phyloP scores from a whole-genome alignment of 2,888 invertebrate genomes.

The Hyposoter didymator region DNA sequence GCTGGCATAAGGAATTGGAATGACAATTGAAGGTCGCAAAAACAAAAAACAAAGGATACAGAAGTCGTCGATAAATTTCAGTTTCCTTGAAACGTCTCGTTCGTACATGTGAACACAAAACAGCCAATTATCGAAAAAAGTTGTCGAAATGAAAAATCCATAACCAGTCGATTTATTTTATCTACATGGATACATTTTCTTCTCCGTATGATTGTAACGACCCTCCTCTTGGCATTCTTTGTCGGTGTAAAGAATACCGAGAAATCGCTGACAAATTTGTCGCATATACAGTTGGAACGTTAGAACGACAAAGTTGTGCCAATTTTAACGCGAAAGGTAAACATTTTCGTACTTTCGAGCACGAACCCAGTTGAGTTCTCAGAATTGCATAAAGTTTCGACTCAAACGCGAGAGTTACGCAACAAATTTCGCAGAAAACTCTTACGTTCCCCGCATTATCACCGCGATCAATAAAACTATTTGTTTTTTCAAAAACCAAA shows the following conservation, averaged over 20 bases:
- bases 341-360: conserved; percentile 2
- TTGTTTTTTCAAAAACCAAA: background rate
- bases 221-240: conserved; percentile 72
- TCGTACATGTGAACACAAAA: background rate
- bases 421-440: background rate
- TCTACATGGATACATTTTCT: conserved; percentile 7
- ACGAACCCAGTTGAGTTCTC: background rate
- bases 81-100: background rate
- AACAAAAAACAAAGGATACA: background rate
- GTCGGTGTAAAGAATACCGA: conserved; percentile 71
- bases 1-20: background rate
- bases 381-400: background rate
- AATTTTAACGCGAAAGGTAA: conserved; percentile 38
- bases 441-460: background rate
- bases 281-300: conserved; percentile 51
- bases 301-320: conserved; percentile 10
- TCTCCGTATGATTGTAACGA: conserved; percentile 59
- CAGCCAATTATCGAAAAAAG: background rate
- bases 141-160: background rate
- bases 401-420: background rate
- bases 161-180: background rate
- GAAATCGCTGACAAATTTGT: conserved; percentile 64
- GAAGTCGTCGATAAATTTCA: background rate
- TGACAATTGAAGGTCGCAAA: background rate
- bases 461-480: background rate